Evolutionary conservation across 2,113 vertebrate species (phyloP).

Genomic region (Heterocephalus glaber): DNA sequence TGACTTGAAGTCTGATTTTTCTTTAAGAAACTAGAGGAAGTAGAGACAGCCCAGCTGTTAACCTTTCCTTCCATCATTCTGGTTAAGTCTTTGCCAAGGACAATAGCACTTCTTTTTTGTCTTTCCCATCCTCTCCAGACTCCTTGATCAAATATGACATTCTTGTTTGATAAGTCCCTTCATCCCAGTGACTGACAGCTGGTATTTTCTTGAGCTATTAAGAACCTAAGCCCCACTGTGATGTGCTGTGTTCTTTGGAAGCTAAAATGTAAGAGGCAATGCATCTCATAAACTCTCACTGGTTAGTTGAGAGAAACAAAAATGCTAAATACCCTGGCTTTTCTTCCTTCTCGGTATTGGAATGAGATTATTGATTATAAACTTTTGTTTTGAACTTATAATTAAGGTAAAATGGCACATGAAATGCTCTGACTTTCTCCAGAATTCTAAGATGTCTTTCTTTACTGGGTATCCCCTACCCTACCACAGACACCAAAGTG

Average conservation of each 20-base stretch:
- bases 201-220: not conserved
- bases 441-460: not conserved
- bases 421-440: not conserved
- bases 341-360: conserved; percentile 1
- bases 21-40: not conserved
- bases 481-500: not conserved
- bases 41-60: not conserved
- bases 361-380: not conserved
- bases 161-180: not conserved
- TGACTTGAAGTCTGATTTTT: not conserved
- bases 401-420: not conserved
- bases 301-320: not conserved
- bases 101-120: not conserved
- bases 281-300: not conserved
- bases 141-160: not conserved
- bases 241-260: not conserved
- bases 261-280: not conserved
- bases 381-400: conserved; percentile 20
- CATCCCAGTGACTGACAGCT: not conserved
- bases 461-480: not conserved
- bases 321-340: not conserved
- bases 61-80: not conserved
- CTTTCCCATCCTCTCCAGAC: not conserved
- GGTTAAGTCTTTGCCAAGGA: not conserved
- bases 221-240: not conserved